Conservation (phyloP, 2,797 vertebrate genomes). For the Danio albolineatus region DNA sequence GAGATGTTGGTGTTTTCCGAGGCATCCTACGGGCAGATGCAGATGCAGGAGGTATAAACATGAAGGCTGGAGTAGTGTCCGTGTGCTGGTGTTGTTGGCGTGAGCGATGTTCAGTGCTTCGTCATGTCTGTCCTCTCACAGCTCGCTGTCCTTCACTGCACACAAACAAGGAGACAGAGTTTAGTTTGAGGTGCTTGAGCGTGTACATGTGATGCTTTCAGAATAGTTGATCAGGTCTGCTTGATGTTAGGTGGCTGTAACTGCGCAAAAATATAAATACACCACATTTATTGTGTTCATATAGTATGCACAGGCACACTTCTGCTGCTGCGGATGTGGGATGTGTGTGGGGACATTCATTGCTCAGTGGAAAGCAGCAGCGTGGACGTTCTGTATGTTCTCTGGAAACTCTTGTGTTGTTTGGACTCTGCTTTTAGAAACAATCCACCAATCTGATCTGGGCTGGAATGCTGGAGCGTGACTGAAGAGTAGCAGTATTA, state of each 20-base stretch:
- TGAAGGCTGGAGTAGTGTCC: neutral
- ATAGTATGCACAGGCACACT: too few relatives aligned
- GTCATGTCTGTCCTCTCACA: conserved; percentile 61
- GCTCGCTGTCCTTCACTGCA: conserved; percentile 73
- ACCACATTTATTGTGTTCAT: too few relatives aligned
- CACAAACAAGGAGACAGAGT: conserved; percentile 40
- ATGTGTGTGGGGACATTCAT: too few relatives aligned
- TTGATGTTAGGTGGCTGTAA: too few relatives aligned
- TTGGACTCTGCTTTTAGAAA: too few relatives aligned
- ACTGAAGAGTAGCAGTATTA: neutral
- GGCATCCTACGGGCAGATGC: conserved; percentile 2
- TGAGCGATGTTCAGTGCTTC: conserved; percentile 6
- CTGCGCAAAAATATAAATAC: too few relatives aligned
- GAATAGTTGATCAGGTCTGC: too few relatives aligned
- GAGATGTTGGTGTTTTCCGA: neutral
- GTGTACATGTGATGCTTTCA: too few relatives aligned
- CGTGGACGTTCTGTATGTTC: too few relatives aligned
- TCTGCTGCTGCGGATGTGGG: too few relatives aligned
- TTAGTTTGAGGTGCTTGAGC: neutral
- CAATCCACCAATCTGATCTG: neutral
- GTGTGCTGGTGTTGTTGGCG: neutral
- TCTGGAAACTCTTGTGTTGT: too few relatives aligned
- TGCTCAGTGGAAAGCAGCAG: too few relatives aligned
- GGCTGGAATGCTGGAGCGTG: neutral
- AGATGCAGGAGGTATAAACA: neutral